Base-by-base conservation (phyloP, 1,140 invertebrate species). In the Drosophila punjabiensis region DNA sequence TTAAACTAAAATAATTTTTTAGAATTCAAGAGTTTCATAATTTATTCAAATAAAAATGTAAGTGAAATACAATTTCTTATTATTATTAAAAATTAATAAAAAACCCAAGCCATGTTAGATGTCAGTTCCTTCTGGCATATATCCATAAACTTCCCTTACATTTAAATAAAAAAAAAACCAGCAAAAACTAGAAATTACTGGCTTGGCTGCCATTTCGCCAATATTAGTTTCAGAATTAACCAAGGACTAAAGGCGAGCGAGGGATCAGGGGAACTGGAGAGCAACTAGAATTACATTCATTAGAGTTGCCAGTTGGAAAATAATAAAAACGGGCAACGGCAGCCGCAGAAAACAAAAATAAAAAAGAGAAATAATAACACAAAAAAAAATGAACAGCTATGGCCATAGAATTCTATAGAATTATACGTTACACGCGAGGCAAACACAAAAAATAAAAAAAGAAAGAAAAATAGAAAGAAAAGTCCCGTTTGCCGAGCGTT, bases 401-500 rank as follows among this genome's bases (percentile, higher is more conserved):
- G 61, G 62, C 47, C 16, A 67, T 64, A 67, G 59, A 67, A 64
- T 67, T 67, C 59, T 67, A 67, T 68, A 69, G 66, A 71, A 69
- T 71, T 71, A 71, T 71, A 45, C 68, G 65, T 69, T 71, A 71
- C 68, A 71, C 64, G 68, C 68, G 68, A 71, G 64, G 68, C 64
- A 63, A 61, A 74, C 32, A 45, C 62, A 37, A 18, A 33, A 20
- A 50, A 33, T 18, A 37, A 32, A 30, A 30, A 30, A 9, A 24
- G 0, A 10, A 20, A 9, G 9, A 16, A 18, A n/a, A n/a, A n/a
- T n/a, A 5, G 14, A 50, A 76, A 76, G 55, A 52, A 63, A 43
- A 83, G 73, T 83, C 68, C 65, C 60, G 64, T 74, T 87, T 78
- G 81, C 74, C 79, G 65, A 79, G 70, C 55, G 63, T 75, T 83